A percentile compares a stretch with the other conserved stretches of the same genome.
These are phyloP conservation scores for Yoshiicerus persimilis DNA, from an alignment of 1,140 invertebrate genomes.

Conservation along the genomic window DNA sequence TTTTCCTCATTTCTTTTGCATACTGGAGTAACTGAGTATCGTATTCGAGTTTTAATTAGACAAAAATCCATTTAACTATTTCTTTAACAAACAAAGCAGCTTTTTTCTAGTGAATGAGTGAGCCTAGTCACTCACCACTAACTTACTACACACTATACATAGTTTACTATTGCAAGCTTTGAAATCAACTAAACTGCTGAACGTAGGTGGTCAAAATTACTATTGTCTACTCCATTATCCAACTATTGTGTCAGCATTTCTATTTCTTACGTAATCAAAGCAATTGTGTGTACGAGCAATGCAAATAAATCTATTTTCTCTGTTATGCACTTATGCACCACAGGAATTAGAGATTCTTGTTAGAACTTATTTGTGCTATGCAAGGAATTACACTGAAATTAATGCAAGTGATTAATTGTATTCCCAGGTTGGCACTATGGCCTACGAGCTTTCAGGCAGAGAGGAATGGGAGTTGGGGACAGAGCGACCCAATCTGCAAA, in stretches of 20 bases:
- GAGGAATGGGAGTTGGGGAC: conserved; percentile 32
- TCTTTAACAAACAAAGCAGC: background rate
- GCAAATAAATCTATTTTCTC: background rate
- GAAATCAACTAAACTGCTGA: background rate
- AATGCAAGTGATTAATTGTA: background rate
- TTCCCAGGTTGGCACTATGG: conserved; percentile 37
- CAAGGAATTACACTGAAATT: too few relatives aligned
- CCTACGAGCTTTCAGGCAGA: conserved; percentile 35
- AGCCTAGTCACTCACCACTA: background rate
- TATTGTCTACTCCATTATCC: background rate
- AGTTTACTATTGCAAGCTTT: background rate
- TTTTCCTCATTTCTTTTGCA: background rate
- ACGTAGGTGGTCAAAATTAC: background rate
- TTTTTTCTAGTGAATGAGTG: background rate
- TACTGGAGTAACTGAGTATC: background rate
- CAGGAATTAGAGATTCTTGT: too few relatives aligned
- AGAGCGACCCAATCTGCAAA: conserved; percentile 42
- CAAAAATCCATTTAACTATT: background rate
- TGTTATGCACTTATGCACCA: too few relatives aligned
- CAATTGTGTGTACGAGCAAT: background rate
- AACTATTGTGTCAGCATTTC: background rate
- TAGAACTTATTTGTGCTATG: too few relatives aligned
- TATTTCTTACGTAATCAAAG: background rate
- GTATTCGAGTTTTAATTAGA: background rate
- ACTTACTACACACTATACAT: background rate